Base-by-base conservation (phyloP, 2,888 invertebrate genomes). In the Octodonta nipae region DNA sequence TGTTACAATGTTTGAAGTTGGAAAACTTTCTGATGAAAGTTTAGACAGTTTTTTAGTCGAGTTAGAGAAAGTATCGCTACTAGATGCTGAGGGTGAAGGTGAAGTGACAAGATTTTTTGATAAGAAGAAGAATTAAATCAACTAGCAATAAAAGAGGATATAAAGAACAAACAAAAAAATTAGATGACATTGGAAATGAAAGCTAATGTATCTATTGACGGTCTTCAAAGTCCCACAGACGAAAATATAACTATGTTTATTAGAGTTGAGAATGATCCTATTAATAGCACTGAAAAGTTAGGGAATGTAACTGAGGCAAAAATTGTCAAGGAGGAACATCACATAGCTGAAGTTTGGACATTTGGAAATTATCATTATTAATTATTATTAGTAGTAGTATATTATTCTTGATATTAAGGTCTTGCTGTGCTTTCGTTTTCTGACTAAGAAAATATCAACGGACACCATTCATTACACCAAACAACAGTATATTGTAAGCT, bases 1-100 rank as follows among this genome's bases (percentile, higher is more conserved):
- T 0, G 93, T 95, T 1, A 95, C 93, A 1, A 79, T 95, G 76
- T 95, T 95, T 58, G 95, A 95, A 67, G 93, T 93, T 5, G 95
- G 95, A 1, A 95, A 95, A 62, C 64, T 95, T 32, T 82, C 86
- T 42, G 92, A 93, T 54, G 93, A 95, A 63, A 85, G 88, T 39
- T 65, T 95, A 52, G 89, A 89, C 54, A 88, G 87, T 54, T 82
- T 95, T 56, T 65, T 95, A 8, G 66, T 76, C 36, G 93, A 93
- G 56, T 65, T 95, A 44, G 87, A 91, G 59, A 88, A 91, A 66
- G 84, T 86, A 38, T 71, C 71, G 1, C 54, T 68, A 10, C 54
- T 71, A 13, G 70, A 71, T 47, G 69, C 70, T 0, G 71, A 70
- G 40, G 70, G 70, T 1, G 71, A 70, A 45, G 80, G 42, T 42